Percentiles rank a stretch among this genome's conserved stretches.
Conservation (phyloP, 2,888 invertebrate genomes). For the Spodoptera picta region DNA sequence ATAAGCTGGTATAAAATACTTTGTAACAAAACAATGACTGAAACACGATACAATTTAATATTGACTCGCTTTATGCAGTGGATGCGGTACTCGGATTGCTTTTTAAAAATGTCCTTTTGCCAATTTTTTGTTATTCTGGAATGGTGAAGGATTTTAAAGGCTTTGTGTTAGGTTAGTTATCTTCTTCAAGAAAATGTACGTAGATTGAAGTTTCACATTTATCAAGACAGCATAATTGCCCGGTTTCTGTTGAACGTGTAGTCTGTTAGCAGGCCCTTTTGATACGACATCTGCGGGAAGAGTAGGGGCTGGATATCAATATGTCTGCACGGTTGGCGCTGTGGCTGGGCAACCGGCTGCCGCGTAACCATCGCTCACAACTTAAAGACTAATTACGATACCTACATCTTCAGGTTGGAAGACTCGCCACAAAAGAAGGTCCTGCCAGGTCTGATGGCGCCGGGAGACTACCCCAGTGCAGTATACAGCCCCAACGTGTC, state of each 20-base stretch:
- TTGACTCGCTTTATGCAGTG: slow-evolving; percentile 26
- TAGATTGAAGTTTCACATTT: too few relatives aligned
- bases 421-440: slow-evolving; percentile 87
- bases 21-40: too few relatives aligned
- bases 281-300: too few relatives aligned
- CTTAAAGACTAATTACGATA: background rate
- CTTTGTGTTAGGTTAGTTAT: slow-evolving; percentile 25
- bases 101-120: slow-evolving; percentile 41
- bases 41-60: background rate
- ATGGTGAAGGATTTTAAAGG: slow-evolving; percentile 30
- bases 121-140: slow-evolving; percentile 49
- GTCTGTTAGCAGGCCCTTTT: too few relatives aligned
- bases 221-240: too few relatives aligned
- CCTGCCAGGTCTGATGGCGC: slow-evolving; percentile 73
- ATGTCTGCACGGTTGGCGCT: too few relatives aligned
- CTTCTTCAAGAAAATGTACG: background rate
- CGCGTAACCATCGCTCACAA: too few relatives aligned
- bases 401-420: slow-evolving; percentile 75
- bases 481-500: slow-evolving; percentile 86
- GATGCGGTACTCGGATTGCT: slow-evolving; percentile 36
- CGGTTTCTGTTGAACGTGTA: too few relatives aligned
- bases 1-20: too few relatives aligned
- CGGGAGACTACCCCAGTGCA: slow-evolving; percentile 75
- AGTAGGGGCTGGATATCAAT: too few relatives aligned
- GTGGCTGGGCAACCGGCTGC: too few relatives aligned